Conservation (phyloP, 2,113 vertebrate genomes). For the Cottus gobio region DNA sequence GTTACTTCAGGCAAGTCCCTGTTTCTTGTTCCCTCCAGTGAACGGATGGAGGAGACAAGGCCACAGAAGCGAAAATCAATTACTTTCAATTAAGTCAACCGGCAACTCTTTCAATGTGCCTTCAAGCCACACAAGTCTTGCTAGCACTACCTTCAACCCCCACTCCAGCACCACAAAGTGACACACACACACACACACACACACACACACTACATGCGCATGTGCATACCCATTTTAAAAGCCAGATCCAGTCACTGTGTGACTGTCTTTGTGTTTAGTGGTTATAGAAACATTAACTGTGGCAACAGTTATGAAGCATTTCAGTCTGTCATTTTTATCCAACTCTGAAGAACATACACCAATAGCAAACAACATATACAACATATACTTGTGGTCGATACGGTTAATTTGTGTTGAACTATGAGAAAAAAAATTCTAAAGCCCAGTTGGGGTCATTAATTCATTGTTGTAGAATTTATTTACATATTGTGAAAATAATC, state of each 20-base stretch:
- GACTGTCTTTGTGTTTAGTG: slow-evolving; percentile 48
- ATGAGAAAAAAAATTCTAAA: not conserved
- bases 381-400: slow-evolving; percentile 11
- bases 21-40: slow-evolving; percentile 82
- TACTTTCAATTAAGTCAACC: slow-evolving; percentile 98
- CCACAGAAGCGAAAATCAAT: slow-evolving; percentile 85
- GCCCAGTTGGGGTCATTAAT: not conserved
- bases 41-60: slow-evolving; percentile 87
- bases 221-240: slow-evolving; percentile 38
- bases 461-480: not conserved
- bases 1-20: slow-evolving; percentile 86
- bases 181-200: slow-evolving; percentile 45
- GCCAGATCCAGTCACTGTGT: slow-evolving; percentile 43
- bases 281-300: slow-evolving; percentile 44
- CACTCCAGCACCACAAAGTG: slow-evolving; percentile 47
- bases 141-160: slow-evolving; percentile 53
- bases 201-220: too few species aligned
- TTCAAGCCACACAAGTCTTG: slow-evolving; percentile 76
- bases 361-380: slow-evolving; percentile 5
- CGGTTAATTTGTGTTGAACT: not conserved
- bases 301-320: slow-evolving; percentile 3
- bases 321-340: slow-evolving; percentile 12
- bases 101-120: slow-evolving; percentile 89
- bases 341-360: slow-evolving; percentile 24
- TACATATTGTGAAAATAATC: not conserved